Percentiles rank a stretch among this genome's conserved stretches.
Evolutionary conservation across 2,888 invertebrate species (phyloP).

Genomic region (Malachius bipustulatus): DNA sequence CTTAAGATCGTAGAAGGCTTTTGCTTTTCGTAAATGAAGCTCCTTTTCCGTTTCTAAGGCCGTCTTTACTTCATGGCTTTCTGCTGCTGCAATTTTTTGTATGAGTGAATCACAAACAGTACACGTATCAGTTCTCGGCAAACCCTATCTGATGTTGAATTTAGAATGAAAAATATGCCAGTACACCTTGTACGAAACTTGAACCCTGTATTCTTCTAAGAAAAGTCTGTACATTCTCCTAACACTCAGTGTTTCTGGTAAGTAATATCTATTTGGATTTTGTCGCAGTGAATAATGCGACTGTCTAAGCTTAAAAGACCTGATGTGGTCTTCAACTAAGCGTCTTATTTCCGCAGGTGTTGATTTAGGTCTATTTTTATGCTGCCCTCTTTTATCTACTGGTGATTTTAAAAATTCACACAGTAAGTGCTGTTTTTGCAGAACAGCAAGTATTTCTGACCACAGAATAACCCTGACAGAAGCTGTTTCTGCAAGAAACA

Average conservation of each 20-base stretch:
- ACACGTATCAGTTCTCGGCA: constrained; percentile 1
- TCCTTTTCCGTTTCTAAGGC: not conserved
- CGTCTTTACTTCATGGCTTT: not conserved
- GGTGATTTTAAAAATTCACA: constrained; percentile 1
- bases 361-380: not conserved
- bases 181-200: not conserved
- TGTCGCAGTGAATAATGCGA: not conserved
- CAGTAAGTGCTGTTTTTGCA: constrained; percentile 1
- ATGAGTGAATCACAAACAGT: not conserved
- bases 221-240: not conserved
- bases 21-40: not conserved
- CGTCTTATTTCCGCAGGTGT: not conserved
- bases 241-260: not conserved
- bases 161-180: not conserved
- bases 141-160: not conserved
- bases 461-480: not conserved
- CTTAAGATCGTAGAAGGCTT: constrained; percentile 1
- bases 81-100: not conserved
- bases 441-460: not conserved
- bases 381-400: constrained; percentile 1
- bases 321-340: not conserved
- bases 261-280: constrained; percentile 2
- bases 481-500: constrained; percentile 1
- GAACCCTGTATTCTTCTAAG: constrained; percentile 1
- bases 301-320: constrained; percentile 1